A percentile compares a stretch with the other conserved stretches of the same genome.
phyloP scores from a whole-genome alignment of 2,113 vertebrate species.

The Nymphicus hollandicus region DNA sequence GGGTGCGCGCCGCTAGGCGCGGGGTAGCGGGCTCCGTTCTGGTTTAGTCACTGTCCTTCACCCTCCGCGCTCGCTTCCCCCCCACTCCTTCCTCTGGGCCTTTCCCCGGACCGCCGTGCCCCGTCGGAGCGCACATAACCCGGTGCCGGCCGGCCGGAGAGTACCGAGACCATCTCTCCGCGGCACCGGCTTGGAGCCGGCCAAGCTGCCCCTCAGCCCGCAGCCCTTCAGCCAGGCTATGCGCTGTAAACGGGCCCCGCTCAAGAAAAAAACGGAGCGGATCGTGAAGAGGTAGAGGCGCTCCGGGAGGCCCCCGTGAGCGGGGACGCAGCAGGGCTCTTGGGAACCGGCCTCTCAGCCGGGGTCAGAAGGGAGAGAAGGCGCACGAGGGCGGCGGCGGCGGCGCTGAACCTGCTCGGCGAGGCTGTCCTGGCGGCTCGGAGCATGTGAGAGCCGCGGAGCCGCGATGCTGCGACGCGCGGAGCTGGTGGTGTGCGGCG shows the following conservation, averaged over 20 bases:
- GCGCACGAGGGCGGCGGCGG: not conserved
- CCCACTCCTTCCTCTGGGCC: not conserved
- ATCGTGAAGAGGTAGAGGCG: conserved; percentile 86
- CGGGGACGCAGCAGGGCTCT: not conserved
- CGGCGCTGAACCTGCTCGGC: not conserved
- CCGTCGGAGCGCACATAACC: not conserved
- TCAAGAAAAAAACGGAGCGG: conserved; percentile 84
- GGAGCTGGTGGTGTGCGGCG: conserved; percentile 50
- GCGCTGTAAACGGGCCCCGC: conserved; percentile 79
- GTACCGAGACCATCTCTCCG: not conserved
- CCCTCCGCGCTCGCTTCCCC: fast-evolving
- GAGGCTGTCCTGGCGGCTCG: not conserved
- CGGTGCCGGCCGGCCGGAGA: not conserved
- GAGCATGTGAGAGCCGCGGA: conserved; percentile 69
- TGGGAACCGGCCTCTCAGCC: not conserved
- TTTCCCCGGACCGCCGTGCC: not conserved
- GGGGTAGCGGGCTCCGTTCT: not conserved
- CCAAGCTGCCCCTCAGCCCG: conserved; percentile 75
- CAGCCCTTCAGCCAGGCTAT: conserved; percentile 77
- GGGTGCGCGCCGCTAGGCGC: not conserved
- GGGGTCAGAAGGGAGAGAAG: not conserved
- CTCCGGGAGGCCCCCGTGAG: not conserved
- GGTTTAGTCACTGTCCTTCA: fast-evolving
- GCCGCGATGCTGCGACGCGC: conserved; percentile 61
- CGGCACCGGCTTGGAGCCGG: conserved; percentile 19